These are phyloP conservation scores for Aquatica leii DNA, from an alignment of 2,888 invertebrate genomes.

Conservation along the genomic window DNA sequence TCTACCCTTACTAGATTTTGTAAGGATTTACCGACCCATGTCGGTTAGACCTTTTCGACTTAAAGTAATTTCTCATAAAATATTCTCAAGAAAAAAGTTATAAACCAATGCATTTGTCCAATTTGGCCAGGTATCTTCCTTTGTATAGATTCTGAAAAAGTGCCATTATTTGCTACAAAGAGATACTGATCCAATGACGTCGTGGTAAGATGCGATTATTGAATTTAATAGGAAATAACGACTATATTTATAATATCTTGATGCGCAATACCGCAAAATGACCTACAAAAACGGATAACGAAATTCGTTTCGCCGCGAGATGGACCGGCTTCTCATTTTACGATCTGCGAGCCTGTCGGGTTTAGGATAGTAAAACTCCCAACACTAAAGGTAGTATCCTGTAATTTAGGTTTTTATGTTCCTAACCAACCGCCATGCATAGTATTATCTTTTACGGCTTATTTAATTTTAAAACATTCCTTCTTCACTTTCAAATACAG, in stretches of 20 bases:
- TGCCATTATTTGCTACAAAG: constrained; percentile 25
- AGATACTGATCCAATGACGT: too few species aligned
- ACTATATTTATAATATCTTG: constrained; percentile 30
- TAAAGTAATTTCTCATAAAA: constrained; percentile 26
- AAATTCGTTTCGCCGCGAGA: constrained; percentile 32
- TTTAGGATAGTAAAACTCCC: constrained; percentile 35
- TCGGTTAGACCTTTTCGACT: constrained; percentile 24
- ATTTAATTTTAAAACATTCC: constrained; percentile 29
- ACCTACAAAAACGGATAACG: constrained; percentile 30
- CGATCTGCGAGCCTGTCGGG: constrained; percentile 35
- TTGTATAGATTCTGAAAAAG: constrained; percentile 21
- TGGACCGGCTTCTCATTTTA: constrained; percentile 34
- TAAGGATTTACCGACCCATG: constrained; percentile 21
- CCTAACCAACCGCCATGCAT: constrained; percentile 40
- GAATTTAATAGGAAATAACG: constrained; percentile 14
- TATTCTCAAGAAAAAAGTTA: constrained; percentile 21
- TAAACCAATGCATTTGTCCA: constrained; percentile 32
- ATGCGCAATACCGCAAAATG: constrained; percentile 25
- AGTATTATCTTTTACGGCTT: constrained; percentile 33
- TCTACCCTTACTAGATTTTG: constrained; percentile 11
- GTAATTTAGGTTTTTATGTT: constrained; percentile 40
- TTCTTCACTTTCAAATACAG: constrained; percentile 13
- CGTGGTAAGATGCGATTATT: constrained; percentile 26
- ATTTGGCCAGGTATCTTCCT: constrained; percentile 30
- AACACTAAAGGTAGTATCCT: constrained; percentile 40